phyloP scores from a whole-genome alignment of 2,797 vertebrate species.

The Chaenodraco wilsoni region DNA sequence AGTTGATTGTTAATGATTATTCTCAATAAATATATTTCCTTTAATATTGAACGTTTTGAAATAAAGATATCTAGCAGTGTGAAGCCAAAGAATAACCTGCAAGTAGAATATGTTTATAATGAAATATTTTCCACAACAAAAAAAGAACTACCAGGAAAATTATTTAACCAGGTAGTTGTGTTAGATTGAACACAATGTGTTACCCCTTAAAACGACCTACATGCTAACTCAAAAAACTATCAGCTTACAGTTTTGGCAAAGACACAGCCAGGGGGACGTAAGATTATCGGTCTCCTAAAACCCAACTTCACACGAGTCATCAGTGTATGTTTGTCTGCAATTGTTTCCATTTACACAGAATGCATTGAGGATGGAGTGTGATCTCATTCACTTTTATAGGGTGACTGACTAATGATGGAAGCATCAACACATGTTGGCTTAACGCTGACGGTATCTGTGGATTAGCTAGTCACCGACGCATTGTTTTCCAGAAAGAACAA shows the following conservation, averaged over 20 bases:
- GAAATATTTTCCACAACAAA: neutral
- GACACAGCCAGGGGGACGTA: neutral
- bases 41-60: neutral
- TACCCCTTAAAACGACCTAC: neutral
- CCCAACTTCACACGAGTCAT: neutral
- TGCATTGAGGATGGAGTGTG: neutral
- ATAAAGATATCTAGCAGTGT: neutral
- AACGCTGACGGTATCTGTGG: neutral
- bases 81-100: neutral
- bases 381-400: neutral
- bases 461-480: neutral
- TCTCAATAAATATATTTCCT: too few relatives aligned
- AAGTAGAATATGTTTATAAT: neutral
- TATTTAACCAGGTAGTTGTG: neutral
- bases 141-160: neutral
- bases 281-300: too few relatives aligned
- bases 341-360: neutral
- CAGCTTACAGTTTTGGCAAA: neutral
- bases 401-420: conserved; percentile 28
- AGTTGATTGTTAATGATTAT: too few relatives aligned
- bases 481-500: neutral
- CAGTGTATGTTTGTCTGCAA: neutral
- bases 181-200: neutral
- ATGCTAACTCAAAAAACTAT: too few relatives aligned
- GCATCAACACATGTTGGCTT: neutral